phyloP scores from a whole-genome alignment of 2,113 vertebrate genomes.

The Hassar affinis region DNA sequence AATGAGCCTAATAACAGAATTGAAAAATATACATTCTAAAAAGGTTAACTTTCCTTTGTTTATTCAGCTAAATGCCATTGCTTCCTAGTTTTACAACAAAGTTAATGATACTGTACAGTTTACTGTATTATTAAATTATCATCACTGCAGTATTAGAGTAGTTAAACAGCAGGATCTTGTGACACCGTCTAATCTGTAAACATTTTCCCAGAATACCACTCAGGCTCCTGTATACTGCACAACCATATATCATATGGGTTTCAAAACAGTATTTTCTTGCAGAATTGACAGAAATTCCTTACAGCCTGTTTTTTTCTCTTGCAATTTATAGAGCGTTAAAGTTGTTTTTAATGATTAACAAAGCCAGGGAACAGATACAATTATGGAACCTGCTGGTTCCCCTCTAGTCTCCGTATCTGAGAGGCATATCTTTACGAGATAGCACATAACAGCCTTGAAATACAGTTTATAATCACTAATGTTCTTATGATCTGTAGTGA shows the following conservation, averaged over 20 bases:
- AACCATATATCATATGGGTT: background rate
- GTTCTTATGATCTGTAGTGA: conserved; percentile 13
- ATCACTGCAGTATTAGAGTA: background rate
- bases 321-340: background rate
- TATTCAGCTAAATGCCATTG: background rate
- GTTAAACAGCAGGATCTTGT: background rate
- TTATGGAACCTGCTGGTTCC: background rate
- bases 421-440: conserved; percentile 1
- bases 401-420: background rate
- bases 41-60: background rate
- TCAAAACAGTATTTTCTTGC: background rate
- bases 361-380: background rate
- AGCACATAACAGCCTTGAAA: background rate
- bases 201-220: background rate
- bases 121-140: background rate
- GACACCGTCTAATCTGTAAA: background rate
- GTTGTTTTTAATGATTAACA: conserved; percentile 6
- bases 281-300: background rate
- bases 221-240: background rate
- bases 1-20: background rate
- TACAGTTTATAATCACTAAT: conserved; percentile 20
- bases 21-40: background rate
- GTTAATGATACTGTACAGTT: background rate
- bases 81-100: background rate
- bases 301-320: background rate